Conservation (phyloP, 2,113 vertebrate species). For the Mesembrinibis cayennensis region DNA sequence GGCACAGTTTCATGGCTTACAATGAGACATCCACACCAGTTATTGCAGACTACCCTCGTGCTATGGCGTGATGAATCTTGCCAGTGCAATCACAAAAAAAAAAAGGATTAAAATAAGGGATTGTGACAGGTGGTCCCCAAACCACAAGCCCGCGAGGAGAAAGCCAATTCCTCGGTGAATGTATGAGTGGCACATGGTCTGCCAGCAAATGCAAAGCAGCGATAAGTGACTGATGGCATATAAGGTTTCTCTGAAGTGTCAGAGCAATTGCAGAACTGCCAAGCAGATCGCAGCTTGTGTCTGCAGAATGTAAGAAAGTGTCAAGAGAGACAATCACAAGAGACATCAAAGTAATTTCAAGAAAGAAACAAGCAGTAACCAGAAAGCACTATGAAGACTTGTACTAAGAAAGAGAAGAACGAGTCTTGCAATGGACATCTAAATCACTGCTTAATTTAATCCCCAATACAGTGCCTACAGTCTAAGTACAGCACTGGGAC, state of each 20-base stretch:
- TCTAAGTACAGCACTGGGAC: not conserved
- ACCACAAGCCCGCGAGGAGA: not conserved
- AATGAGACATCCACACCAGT: not conserved
- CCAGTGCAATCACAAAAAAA: not conserved
- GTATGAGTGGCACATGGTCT: not conserved
- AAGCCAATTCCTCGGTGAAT: not conserved
- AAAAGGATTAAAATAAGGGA: not conserved
- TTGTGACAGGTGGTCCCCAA: not conserved
- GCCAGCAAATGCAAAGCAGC: not conserved
- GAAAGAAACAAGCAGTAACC: not conserved
- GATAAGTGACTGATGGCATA: not conserved
- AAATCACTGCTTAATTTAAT: not conserved
- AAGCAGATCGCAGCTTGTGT: not conserved
- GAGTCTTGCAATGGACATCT: not conserved
- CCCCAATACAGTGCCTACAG: not conserved
- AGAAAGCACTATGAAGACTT: not conserved
- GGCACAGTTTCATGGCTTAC: not conserved
- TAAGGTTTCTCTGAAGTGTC: not conserved
- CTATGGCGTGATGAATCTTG: not conserved
- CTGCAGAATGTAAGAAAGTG: not conserved
- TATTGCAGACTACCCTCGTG: not conserved
- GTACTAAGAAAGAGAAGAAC: not conserved
- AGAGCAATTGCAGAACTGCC: conserved; percentile 21
- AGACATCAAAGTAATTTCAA: not conserved
- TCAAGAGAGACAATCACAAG: not conserved